These are phyloP conservation scores for Brachypalpus laphriformis DNA, from an alignment of 2,888 invertebrate genomes.

Conservation along the genomic window DNA sequence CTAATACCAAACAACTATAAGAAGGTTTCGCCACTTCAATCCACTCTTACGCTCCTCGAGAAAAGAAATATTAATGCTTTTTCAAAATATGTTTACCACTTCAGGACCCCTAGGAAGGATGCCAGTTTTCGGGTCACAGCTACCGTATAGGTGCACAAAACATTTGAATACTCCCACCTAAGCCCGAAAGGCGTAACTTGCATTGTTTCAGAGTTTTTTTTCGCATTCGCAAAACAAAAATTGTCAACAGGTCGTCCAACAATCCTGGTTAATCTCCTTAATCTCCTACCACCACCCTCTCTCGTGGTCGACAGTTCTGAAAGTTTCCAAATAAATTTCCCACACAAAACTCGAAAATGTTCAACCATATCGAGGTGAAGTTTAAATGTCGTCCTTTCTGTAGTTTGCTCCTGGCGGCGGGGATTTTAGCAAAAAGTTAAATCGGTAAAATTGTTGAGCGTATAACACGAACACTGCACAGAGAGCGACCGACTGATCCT, in stretches of 20 bases:
- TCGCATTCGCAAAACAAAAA: slow-evolving; percentile 35
- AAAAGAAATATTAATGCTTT: slow-evolving; percentile 50
- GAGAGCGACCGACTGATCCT: slow-evolving; percentile 17
- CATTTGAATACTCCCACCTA: slow-evolving; percentile 32
- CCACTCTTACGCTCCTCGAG: slow-evolving; percentile 21
- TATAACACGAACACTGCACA: slow-evolving; percentile 6
- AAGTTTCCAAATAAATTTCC: slow-evolving; percentile 61
- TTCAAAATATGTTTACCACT: slow-evolving; percentile 45
- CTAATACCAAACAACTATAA: not conserved
- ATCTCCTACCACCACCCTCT: too few species aligned
- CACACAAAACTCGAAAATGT: slow-evolving; percentile 14
- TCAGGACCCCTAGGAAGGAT: slow-evolving; percentile 46
- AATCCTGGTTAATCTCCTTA: too few species aligned
- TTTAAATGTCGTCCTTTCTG: slow-evolving; percentile 36
- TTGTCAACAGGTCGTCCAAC: slow-evolving; percentile 54
- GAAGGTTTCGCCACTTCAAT: not conserved
- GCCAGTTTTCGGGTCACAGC: slow-evolving; percentile 51
- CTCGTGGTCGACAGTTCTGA: slow-evolving; percentile 7
- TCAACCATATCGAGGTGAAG: slow-evolving; percentile 23
- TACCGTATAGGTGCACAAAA: slow-evolving; percentile 2
- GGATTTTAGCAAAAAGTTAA: slow-evolving; percentile 35
- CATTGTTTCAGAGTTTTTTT: slow-evolving; percentile 22
- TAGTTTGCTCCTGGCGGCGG: not conserved
- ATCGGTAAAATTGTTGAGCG: slow-evolving; percentile 27
- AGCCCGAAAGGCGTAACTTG: slow-evolving; percentile 29